Base-by-base conservation (phyloP, 2,888 invertebrate genomes). In the Acleris cristana region DNA sequence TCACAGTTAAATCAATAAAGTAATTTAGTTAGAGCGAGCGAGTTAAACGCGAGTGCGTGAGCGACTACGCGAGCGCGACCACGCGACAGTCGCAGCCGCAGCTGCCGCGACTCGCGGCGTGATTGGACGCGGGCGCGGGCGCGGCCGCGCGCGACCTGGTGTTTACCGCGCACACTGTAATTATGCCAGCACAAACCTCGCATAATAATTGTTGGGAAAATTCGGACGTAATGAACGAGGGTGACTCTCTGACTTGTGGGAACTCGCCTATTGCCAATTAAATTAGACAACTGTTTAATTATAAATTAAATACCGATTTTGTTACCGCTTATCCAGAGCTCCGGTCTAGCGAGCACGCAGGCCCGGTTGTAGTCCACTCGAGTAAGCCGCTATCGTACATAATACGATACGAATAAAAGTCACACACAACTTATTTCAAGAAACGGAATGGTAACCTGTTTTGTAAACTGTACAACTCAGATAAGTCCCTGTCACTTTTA, bases 201-300 rank as follows among this genome's bases (percentile, higher is more conserved):
- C 84, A 85, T 83, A 85, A 87, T 90, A 90, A 89, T 90, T 87
- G 89, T 83, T 88, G 87, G 88, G 88, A 89, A 87, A 85, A 86
- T 84, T 88, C 73, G 82, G 82, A 76, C 75, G 76, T 83, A 85
- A 86, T 78, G 76, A 82, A 77, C 79, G 87, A 86, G 90, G 91
- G 89, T 87, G 88, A 85, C 87, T 87, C 87, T 85, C 81, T 84
- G 86, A 82, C 87, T 84, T 84, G 89, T 91, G 92, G 90, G 92
- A 92, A 91, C 89, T 78, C 83, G 81, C 92, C 82, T 81, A 86
- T 89, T 90, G 92, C 90, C 90, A 91, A 92, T 92, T 90, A 90
- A 86, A 88, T 88, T 88, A 88, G 89, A 90, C 88, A 89, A 89
- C 87, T 89, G 84, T 88, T 89, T 87, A 87, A 89, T 92, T 90